These are phyloP conservation scores for Dipodomys ordii DNA, from an alignment of 2,113 vertebrate genomes.

Conservation along the genomic window DNA sequence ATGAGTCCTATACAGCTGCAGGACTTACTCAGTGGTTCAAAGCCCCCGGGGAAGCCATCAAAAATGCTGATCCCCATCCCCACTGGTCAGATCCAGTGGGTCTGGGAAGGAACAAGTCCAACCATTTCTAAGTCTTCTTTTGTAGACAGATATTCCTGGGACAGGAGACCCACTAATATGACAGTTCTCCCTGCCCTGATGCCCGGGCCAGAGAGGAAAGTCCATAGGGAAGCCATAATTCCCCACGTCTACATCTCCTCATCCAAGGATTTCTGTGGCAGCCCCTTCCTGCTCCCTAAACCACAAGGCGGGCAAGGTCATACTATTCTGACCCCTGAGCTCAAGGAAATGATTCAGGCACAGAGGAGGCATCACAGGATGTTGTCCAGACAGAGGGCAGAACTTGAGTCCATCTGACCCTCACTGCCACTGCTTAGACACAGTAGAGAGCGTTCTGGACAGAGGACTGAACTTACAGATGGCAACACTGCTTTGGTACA, in stretches of 20 bases:
- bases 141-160: background rate
- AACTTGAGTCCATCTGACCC: background rate
- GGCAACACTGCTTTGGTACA: background rate
- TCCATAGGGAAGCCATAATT: background rate
- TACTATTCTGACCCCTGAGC: background rate
- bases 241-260: background rate
- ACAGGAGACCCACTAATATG: background rate
- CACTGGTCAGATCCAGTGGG: background rate
- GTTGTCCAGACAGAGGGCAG: background rate
- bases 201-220: background rate
- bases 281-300: background rate
- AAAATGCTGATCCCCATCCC: background rate
- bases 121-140: too few species aligned
- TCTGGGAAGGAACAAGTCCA: background rate
- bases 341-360: background rate
- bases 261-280: background rate
- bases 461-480: background rate
- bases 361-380: background rate
- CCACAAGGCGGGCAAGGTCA: accelerated
- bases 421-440: background rate
- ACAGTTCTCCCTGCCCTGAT: background rate
- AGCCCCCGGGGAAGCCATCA: accelerated
- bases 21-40: background rate
- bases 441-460: background rate
- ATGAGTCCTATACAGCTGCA: background rate